Conservation (phyloP, 1,140 invertebrate species). For the Chelonus insularis region DNA sequence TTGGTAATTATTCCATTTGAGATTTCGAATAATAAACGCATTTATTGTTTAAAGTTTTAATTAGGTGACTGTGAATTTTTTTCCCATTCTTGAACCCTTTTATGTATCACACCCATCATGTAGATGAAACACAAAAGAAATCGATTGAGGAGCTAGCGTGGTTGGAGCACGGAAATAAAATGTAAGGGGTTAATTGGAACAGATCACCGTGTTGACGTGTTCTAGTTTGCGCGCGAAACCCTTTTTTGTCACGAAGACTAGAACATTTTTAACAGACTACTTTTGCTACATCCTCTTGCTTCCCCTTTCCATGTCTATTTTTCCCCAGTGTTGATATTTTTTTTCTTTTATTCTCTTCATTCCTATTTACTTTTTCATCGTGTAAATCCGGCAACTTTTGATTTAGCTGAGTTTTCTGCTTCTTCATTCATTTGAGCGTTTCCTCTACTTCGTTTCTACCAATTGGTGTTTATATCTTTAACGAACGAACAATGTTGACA, state of each 20-base stretch:
- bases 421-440: constrained; percentile 28
- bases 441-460: constrained; percentile 22
- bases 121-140: constrained; percentile 5
- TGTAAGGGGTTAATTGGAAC: constrained; percentile 47
- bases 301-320: neutral
- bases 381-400: neutral
- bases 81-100: neutral
- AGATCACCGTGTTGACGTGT: constrained; percentile 42
- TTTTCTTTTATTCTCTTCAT: neutral
- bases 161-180: constrained; percentile 34
- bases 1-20: too few species aligned
- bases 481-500: constrained; percentile 32
- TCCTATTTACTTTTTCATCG: neutral
- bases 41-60: neutral
- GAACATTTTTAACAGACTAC: constrained; percentile 23
- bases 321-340: neutral
- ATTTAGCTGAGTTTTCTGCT: neutral
- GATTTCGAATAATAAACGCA: too few species aligned
- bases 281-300: neutral
- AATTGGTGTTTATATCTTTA: constrained; percentile 34
- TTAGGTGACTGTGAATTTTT: neutral
- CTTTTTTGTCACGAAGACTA: constrained; percentile 7
- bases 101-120: neutral
- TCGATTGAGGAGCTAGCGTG: neutral
- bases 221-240: constrained; percentile 12